phyloP scores from a whole-genome alignment of 2,113 vertebrate genomes.

The human (Homo sapiens) region GRCh38 chr3:52462001-52462500 shows the following conservation, averaged over 20 bases:
- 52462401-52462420: background rate
- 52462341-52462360: background rate
- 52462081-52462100: background rate
- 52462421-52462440: background rate
- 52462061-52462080: background rate
- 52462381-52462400: background rate
- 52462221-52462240: background rate
- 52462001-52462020: background rate
- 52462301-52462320: background rate
- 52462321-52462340: background rate
- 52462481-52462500: background rate
- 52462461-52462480: background rate
- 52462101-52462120: background rate
- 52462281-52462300: background rate
- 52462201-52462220: background rate
- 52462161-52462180: background rate
- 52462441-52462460: background rate
- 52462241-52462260: background rate
- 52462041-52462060: background rate
- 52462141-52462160: background rate
- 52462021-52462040: background rate
- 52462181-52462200: conserved; percentile 21
- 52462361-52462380: background rate
- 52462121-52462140: background rate
- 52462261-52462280: background rate